Percentiles rank a stretch among this genome's conserved stretches.
Conservation (phyloP, 2,888 invertebrate genomes). For the Lasioglossum morio region DNA sequence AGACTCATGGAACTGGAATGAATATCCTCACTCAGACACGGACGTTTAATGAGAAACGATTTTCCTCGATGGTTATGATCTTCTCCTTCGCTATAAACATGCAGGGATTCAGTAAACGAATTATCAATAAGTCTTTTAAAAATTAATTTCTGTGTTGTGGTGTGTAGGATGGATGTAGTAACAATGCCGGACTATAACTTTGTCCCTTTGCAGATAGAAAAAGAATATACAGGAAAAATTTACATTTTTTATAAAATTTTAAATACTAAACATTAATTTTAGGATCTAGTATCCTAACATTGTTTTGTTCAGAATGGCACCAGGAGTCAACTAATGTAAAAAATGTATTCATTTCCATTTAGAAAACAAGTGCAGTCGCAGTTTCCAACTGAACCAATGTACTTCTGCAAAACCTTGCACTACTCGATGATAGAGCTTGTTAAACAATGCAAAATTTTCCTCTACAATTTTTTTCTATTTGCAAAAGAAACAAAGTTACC, state of each 20-base stretch:
- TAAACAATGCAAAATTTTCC: not conserved
- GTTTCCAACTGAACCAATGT: not conserved
- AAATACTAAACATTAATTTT: not conserved
- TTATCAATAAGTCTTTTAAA: not conserved
- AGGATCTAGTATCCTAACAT: not conserved
- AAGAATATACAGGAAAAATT: too few relatives aligned
- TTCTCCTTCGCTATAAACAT: not conserved
- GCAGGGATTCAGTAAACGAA: not conserved
- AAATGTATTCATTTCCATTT: not conserved
- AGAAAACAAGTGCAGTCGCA: not conserved
- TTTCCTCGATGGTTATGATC: not conserved
- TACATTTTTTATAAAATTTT: not conserved
- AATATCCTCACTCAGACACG: conserved; percentile 2
- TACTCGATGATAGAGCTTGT: not conserved
- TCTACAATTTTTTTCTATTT: not conserved
- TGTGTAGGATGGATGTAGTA: too few relatives aligned
- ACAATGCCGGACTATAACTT: too few relatives aligned
- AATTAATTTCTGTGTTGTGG: too few relatives aligned
- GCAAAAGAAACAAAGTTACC: not conserved
- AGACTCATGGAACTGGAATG: conserved; percentile 7
- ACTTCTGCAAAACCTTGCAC: not conserved
- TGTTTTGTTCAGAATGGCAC: not conserved
- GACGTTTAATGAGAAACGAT: not conserved
- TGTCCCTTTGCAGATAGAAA: too few relatives aligned
- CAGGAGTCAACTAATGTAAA: not conserved